Conservation (phyloP, 2,113 vertebrate genomes). For the Gavialis gangeticus region DNA sequence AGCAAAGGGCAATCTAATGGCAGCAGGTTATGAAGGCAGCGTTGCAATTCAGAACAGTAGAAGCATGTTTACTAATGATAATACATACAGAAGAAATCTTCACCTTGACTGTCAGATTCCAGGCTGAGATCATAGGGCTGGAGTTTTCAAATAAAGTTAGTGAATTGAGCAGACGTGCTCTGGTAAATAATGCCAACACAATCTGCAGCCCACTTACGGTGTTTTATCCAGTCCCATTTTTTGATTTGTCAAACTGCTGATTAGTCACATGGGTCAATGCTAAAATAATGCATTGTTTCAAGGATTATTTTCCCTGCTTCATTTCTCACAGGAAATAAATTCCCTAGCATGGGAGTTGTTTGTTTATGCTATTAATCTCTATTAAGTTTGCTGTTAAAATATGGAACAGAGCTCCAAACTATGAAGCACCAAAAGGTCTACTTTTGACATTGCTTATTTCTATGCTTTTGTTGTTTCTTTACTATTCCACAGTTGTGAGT, state of each 20-base stretch:
- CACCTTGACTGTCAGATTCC: not conserved
- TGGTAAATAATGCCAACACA: not conserved
- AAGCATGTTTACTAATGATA: not conserved
- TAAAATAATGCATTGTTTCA: slow-evolving; percentile 24
- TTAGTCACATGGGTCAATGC: not conserved
- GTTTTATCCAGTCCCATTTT: not conserved
- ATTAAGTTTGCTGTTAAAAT: slow-evolving; percentile 2
- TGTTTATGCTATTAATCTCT: slow-evolving; percentile 46
- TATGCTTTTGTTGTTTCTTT: not conserved
- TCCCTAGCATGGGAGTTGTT: not conserved
- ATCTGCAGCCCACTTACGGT: not conserved
- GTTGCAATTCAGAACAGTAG: not conserved
- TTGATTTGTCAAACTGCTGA: not conserved
- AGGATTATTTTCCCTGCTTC: not conserved
- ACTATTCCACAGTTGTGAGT: not conserved
- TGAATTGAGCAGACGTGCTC: not conserved
- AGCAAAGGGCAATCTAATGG: not conserved
- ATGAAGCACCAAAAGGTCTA: not conserved
- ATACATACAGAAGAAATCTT: not conserved
- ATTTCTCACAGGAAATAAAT: slow-evolving; percentile 11
- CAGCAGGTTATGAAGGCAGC: not conserved
- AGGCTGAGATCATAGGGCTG: not conserved
- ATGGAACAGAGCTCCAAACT: not conserved
- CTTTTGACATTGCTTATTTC: not conserved
- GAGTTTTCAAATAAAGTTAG: not conserved